Percentiles rank a stretch among this genome's conserved stretches.
Conservation (phyloP, 1,140 invertebrate genomes). For the Drosophila kanapiae region DNA sequence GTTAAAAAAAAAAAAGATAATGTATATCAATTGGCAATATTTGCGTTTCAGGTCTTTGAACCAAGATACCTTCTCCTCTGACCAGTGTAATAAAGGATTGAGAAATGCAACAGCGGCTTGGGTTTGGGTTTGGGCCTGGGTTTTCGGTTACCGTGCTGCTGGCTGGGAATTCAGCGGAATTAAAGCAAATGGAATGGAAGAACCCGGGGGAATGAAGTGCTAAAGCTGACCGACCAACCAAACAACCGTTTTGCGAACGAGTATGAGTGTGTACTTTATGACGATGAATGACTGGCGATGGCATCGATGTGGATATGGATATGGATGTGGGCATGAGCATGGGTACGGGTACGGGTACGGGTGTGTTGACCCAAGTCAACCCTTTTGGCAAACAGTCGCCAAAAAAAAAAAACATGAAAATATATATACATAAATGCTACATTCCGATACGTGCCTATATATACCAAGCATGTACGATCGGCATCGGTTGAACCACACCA, state of each 20-base stretch:
- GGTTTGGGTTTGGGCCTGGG: neutral
- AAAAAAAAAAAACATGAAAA: conserved; percentile 4
- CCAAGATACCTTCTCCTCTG: neutral
- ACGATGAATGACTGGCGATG: conserved; percentile 26
- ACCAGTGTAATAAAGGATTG: neutral
- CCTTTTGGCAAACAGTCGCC: conserved; percentile 50
- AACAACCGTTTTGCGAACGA: conserved; percentile 24
- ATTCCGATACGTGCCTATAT: conserved; percentile 35
- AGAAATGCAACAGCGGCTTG: conserved; percentile 4
- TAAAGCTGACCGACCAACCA: conserved; percentile 20
- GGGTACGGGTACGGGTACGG: conserved; percentile 7
- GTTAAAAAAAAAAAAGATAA: neutral
- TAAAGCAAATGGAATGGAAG: conserved; percentile 16
- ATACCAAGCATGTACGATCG: conserved; percentile 59
- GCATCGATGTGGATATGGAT: conserved; percentile 19
- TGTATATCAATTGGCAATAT: neutral
- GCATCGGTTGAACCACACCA: conserved; percentile 6
- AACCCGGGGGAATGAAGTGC: conserved; percentile 20
- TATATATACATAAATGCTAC: conserved; percentile 3
- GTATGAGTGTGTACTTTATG: conserved; percentile 27
- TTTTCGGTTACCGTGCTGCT: conserved; percentile 23
- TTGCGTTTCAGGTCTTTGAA: neutral
- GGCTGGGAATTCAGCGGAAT: conserved; percentile 22
- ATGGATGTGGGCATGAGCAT: conserved; percentile 8
- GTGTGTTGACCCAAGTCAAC: conserved; percentile 55